Base-by-base conservation (phyloP, 1,140 invertebrate species). In the Drosophila setifemur region DNA sequence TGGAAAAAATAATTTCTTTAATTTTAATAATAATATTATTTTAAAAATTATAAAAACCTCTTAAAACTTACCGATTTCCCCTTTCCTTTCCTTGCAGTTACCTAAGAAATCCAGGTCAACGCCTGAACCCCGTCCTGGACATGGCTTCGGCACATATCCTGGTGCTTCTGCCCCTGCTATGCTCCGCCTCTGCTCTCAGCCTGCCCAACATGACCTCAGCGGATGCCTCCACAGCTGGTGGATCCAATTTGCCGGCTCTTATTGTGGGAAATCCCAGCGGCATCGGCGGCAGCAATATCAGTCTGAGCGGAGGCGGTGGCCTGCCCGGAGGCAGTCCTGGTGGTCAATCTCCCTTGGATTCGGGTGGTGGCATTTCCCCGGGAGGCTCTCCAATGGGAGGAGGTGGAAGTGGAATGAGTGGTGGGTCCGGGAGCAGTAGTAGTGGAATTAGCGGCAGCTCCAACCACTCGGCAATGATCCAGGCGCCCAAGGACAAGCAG, bases 401-500 rank as follows among this genome's bases (percentile, higher is more conserved):
- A 19, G 31, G 75, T 5, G 26, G 58, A 12, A 31, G 44, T 14
- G 21, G 53, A 11, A 31, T 26, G 11, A 37, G 35, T 14, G 25
- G 60, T 19, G 31, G 57, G 4, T 11, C 39, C 23, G 53, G 58
- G 12, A 12, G 33, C 16, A 57, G 52, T 14, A 42, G 48, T 7
- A 25, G 40, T 14, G 40, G 47, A 4, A 23, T 39, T 39, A 50
- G 31, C 23, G 40, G 47, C 61, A 57, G 40, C 12, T 44, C 47
- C 52, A 75, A 79, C 35, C 78, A 74, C 54, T 81, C 75, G 5
- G 61, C 72, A 1, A 26, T 71, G 67, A 42, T 57, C 39, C 86
- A 72, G 29, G 52, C 49, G n/a, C 68, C 69, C 12, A 89, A 88
- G 43, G 86, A 76, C 47, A 90, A 82, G 26, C 60, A 64, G 7